These are phyloP conservation scores for Molossus molossus DNA, from an alignment of 2,797 vertebrate genomes.

Conservation along the genomic window DNA sequence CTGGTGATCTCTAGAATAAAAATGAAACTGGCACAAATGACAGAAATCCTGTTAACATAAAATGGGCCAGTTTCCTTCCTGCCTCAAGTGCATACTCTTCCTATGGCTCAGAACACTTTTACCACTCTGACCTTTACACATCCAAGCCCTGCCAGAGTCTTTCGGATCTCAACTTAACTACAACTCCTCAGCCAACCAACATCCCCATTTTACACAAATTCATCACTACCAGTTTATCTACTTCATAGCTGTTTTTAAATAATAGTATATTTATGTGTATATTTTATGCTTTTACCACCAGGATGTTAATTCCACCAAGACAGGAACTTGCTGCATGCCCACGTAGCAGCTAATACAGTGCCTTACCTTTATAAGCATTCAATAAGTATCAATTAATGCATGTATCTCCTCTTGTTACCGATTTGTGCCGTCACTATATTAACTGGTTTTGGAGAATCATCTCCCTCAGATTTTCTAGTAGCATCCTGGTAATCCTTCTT, in stretches of 20 bases:
- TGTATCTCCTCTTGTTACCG: neutral
- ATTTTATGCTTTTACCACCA: neutral
- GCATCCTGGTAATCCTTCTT: neutral
- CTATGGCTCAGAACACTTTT: conserved; percentile 13
- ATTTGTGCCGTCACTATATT: neutral
- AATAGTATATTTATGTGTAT: neutral
- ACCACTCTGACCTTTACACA: neutral
- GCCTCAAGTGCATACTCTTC: neutral
- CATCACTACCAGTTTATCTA: neutral
- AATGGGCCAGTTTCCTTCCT: conserved; percentile 64
- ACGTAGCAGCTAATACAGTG: neutral
- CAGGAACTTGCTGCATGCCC: neutral
- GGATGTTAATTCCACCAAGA: neutral
- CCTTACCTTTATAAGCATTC: neutral
- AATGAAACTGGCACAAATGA: conserved; percentile 61
- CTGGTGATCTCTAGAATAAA: conserved; percentile 77
- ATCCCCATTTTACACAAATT: neutral
- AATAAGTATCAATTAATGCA: neutral
- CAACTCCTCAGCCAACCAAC: neutral
- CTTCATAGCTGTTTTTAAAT: neutral
- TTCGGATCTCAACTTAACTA: neutral
- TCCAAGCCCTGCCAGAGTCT: neutral
- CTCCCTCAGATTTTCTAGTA: neutral
- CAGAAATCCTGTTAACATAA: conserved; percentile 61
- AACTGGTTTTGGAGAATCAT: conserved; percentile 27